Conservation (phyloP, 2,888 invertebrate genomes). For the Gnatocerus cornutus region DNA sequence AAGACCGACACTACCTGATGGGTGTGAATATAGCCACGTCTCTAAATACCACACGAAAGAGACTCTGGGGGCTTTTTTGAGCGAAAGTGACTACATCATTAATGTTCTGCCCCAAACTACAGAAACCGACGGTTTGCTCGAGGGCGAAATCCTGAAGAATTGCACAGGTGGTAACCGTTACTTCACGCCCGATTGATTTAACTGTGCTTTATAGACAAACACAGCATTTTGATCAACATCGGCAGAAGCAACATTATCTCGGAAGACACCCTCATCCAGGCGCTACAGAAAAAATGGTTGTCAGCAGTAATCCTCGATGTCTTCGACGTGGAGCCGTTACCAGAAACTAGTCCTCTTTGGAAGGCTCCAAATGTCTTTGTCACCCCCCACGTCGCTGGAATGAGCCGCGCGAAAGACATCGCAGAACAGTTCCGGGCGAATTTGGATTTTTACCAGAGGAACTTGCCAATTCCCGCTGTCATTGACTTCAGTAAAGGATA, state of each 20-base stretch:
- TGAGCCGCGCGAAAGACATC: constrained; percentile 69
- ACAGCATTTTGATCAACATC: constrained; percentile 75
- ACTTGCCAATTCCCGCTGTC: constrained; percentile 66
- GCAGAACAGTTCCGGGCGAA: constrained; percentile 71
- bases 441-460: constrained; percentile 66
- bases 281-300: constrained; percentile 73
- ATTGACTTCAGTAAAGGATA: constrained; percentile 70
- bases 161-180: constrained; percentile 63
- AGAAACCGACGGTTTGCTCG: constrained; percentile 72
- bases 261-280: constrained; percentile 72
- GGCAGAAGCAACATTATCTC: constrained; percentile 75
- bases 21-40: constrained; percentile 53
- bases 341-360: constrained; percentile 72
- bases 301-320: constrained; percentile 75
- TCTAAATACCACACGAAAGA: constrained; percentile 64
- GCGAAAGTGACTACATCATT: constrained; percentile 74
- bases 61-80: constrained; percentile 67
- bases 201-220: constrained; percentile 58
- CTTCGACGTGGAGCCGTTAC: constrained; percentile 74
- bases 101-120: constrained; percentile 74
- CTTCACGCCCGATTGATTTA: too few species aligned
- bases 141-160: constrained; percentile 70
- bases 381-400: constrained; percentile 71
- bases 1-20: constrained; percentile 47
- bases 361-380: constrained; percentile 64